Conservation (phyloP, 1,140 invertebrate genomes). For the Kradibia gibbosae region DNA sequence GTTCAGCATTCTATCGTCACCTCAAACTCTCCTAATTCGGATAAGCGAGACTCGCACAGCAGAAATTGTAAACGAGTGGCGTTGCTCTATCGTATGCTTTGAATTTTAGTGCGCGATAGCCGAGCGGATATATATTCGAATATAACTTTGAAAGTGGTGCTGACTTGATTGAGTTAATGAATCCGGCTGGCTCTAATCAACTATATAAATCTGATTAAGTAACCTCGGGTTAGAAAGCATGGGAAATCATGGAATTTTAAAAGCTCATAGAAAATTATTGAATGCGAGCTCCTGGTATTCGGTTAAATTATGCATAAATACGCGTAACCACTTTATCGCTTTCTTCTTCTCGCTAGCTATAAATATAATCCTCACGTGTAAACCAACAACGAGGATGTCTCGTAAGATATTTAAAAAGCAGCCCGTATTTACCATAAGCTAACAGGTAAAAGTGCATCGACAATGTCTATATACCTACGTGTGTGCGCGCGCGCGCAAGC, state of each 20-base stretch:
- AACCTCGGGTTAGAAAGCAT: background rate
- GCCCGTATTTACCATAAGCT: too few species aligned
- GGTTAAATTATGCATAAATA: background rate
- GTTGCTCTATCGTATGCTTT: background rate
- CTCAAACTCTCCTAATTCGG: background rate
- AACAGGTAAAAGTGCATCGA: background rate
- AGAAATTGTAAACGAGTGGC: background rate
- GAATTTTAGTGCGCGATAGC: background rate
- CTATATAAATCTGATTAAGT: background rate
- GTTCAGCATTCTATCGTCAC: background rate
- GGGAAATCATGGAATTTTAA: background rate
- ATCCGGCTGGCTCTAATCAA: background rate
- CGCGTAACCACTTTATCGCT: too few species aligned
- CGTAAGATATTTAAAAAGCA: too few species aligned
- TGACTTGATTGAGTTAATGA: background rate
- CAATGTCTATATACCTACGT: background rate
- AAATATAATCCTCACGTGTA: too few species aligned
- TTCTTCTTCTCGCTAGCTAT: too few species aligned
- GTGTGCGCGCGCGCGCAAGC: too few species aligned
- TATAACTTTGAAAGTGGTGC: background rate
- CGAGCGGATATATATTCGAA: background rate
- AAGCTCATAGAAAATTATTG: constrained; percentile 1
- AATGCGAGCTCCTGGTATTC: background rate
- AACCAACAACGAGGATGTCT: too few species aligned
- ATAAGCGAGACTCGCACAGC: background rate